Evolutionary conservation across 1,140 invertebrate species (phyloP), one percentile per base, ranked within the genome.

Genomic region (Drosophila ficusphila): DNA sequence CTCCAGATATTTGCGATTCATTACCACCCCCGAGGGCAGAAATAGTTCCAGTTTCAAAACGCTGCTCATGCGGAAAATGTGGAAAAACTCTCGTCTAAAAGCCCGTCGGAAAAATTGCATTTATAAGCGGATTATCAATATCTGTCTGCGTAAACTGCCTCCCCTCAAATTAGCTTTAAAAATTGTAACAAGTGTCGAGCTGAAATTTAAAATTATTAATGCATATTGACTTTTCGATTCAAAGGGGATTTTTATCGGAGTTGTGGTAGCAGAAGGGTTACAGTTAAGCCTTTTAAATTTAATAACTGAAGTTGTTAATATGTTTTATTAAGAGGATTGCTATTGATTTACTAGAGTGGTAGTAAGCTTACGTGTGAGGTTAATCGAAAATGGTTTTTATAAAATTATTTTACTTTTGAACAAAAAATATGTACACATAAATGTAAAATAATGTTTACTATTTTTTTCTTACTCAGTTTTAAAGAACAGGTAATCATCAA

Each of bases 101-200:
- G 58, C 47, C 70, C 57, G 48, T 29, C 64, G 75, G 62, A 57
- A 18, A 82, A 54, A 85, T 85, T 75, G 60, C 53, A 71, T 74
- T 77, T 42, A 71, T 86, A 86, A 86, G 77, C 82, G 77, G 82
- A 86, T 86, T 88, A 85, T 47, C 42, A 52, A 69, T 69, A 57
- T 76, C 58, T 47, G 39, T 48, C 46, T 23, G 41, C 31, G 36
- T 41, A 34, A 42, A 48, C 25, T 27, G 5, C 39, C 46, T 31
- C 25, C 36, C 58, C 36, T 57, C 71, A 76, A 85, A 85, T 85
- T 85, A 76, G 81, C 81, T 73, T 76, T 33, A 76, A 72, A 85
- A 86, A 86, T 86, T 86, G 76, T 81, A 85, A 77, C 81, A 85
- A 85, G 81, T 85, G 81, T 86, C 41, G 72, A 21, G 56, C 31